Evolutionary conservation across 1,140 invertebrate genomes (phyloP).

Genomic region (Macrobrachium rosenbergii): DNA sequence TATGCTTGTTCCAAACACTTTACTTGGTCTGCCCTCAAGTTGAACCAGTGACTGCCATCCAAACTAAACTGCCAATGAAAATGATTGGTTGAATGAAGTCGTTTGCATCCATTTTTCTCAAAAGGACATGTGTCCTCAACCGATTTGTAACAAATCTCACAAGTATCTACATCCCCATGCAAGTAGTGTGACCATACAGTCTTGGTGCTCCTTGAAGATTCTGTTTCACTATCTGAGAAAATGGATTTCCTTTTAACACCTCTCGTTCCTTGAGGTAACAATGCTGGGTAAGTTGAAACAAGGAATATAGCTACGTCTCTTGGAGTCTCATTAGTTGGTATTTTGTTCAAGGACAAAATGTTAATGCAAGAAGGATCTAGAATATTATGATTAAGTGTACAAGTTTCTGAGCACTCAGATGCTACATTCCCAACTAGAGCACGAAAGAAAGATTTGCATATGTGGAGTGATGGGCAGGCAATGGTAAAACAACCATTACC

Average conservation of each 20-base stretch:
- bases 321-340: slow-evolving; percentile 34
- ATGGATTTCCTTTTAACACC: no score
- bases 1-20: slow-evolving; percentile 34
- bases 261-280: no score
- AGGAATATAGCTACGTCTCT: slow-evolving; percentile 28
- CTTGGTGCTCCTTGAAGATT: no score
- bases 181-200: slow-evolving; percentile 44
- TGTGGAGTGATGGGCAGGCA: slow-evolving; percentile 27
- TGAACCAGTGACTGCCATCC: slow-evolving; percentile 22
- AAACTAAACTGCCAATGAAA: slow-evolving; percentile 50
- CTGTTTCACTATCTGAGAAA: no score
- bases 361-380: slow-evolving; percentile 16
- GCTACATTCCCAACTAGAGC: neutral
- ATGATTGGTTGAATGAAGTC: slow-evolving; percentile 26
- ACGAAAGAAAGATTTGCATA: slow-evolving; percentile 15
- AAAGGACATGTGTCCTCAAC: slow-evolving; percentile 31
- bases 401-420: neutral
- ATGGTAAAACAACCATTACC: neutral
- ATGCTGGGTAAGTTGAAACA: neutral
- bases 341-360: slow-evolving; percentile 12
- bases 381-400: slow-evolving; percentile 43
- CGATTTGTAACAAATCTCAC: slow-evolving; percentile 50
- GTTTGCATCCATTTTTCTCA: slow-evolving; percentile 23
- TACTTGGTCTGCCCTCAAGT: slow-evolving; percentile 24
- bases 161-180: slow-evolving; percentile 22